Base-by-base conservation (phyloP, 2,113 vertebrate genomes). In the Menidia beryllina region DNA sequence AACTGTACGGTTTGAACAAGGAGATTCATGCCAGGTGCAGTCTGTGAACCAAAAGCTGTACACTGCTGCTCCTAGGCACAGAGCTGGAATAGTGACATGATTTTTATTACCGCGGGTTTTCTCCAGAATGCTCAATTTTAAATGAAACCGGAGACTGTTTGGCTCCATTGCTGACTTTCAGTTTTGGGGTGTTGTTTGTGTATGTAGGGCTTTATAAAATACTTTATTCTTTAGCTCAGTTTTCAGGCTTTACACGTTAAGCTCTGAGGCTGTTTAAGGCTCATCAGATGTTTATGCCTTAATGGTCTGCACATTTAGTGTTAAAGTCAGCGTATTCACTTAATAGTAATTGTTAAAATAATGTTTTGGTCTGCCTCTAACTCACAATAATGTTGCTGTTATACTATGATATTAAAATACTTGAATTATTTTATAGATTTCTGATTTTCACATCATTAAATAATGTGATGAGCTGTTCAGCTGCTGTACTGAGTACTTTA, bases 1-100 rank as follows among this genome's bases (percentile, higher is more conserved):
- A 90, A 79, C 61, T 68, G 26, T 67, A 63, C 25, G 51, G 39
- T 67, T 64, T 53, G 23, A 20, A 59, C 45, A 53, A 19, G 60
- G 38, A 64, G 25, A 72, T 69, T 79, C 39, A 39, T 55, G 69
- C 23, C 27, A 14, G 13, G 24, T 61, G 20, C 27, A 64, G 39
- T 70, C 26, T 69, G 23, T 64, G 34, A 43, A 60, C 27, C 49
- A 54, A 17, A 72, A 66, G 50, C 7, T 26, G 49, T 26, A 25
- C 53, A 30, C 27, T 56, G n/a, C 17, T 2, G 9, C 48, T 38
- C 20, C 4, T 38, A 43, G 62, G 43, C 43, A 36, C 5, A 65
- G 36, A 25, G 25, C 2, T 30, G 25, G 26, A 20, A 55, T 67
- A 47, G 38, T 30, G 7, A 25, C n/a, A 27, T 68, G 5, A 8